Evolutionary conservation across 2,888 invertebrate species (phyloP).

Genomic region (Drosophila setosimentum): DNA sequence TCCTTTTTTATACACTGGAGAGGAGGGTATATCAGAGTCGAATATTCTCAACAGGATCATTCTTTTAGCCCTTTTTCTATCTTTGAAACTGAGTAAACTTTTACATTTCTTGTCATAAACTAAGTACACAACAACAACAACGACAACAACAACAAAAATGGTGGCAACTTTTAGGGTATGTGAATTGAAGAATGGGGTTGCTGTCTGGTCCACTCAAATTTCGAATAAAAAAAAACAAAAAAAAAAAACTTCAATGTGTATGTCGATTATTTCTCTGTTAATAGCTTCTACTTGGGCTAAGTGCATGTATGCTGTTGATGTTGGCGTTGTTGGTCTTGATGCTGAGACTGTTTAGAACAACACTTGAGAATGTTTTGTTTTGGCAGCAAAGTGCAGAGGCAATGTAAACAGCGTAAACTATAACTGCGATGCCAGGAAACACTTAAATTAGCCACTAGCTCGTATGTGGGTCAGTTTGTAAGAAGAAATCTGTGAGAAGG

Average conservation of each 20-base stretch:
- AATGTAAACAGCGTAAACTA: constrained; percentile 79
- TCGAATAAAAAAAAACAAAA: constrained; percentile 30
- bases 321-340: constrained; percentile 13
- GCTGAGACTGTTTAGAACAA: constrained; percentile 40
- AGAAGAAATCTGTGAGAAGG: constrained; percentile 70
- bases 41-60: not conserved
- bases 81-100: constrained; percentile 52
- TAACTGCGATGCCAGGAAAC: constrained; percentile 77
- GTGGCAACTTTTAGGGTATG: constrained; percentile 25
- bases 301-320: constrained; percentile 36
- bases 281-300: constrained; percentile 65
- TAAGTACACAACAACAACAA: constrained; percentile 7
- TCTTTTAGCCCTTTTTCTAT: not conserved
- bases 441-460: constrained; percentile 75
- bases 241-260: constrained; percentile 40
- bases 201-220: constrained; percentile 63
- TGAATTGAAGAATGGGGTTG: constrained; percentile 38
- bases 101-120: constrained; percentile 57
- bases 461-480: constrained; percentile 75
- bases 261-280: constrained; percentile 68
- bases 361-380: constrained; percentile 74
- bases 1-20: not conserved
- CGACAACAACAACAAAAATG: constrained; percentile 13
- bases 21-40: constrained; percentile 2
- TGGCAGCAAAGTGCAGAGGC: constrained; percentile 73